Base-by-base conservation (phyloP, 2,888 invertebrate genomes). In the Anarsia innoxiella region DNA sequence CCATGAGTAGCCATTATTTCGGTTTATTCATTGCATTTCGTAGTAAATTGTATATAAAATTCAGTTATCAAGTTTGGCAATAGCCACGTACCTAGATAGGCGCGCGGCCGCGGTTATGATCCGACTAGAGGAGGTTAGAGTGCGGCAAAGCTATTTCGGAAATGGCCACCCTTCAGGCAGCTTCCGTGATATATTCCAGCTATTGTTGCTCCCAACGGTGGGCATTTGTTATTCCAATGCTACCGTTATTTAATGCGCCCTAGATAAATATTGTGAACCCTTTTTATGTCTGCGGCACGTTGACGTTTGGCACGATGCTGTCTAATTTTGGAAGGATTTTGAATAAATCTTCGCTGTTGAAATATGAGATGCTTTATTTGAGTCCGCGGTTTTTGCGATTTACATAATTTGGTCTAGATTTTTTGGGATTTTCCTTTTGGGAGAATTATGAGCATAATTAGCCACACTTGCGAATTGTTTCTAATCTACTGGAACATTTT, bases 141-240 rank as follows among this genome's bases (percentile, higher is more conserved):
- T n/a, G 8, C 6, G n/a, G 11, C 12, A 34, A 39, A 43, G 52
- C 57, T 59, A 52, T 58, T 52, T 55, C 59, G 55, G 57, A 66
- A 62, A 64, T 62, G 54, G 58, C 49, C 52, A 51, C 54, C 54
- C 56, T 54, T 53, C 44, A 54, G 51, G 19, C 54, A 48, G 48
- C 49, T 52, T 51, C 41, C 37, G 56, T 63, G 62, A 66, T 68
- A 61, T 66, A 68, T 66, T 57, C 49, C 43, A 53, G 57, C 61
- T 59, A 68, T 67, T 67, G 64, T 69, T 59, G 55, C 49, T 47
- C 56, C 59, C 60, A 59, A 50, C 57, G 56, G 55, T 58, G 57
- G 55, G 55, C 63, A 72, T 71, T 69, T 72, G 64, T 72, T 71
- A 71, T 66, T 64, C 56, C 58, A 63, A 69, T 66, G 59, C 58